phyloP scores from a whole-genome alignment of 2,888 invertebrate species.

The Myopa testacea region DNA sequence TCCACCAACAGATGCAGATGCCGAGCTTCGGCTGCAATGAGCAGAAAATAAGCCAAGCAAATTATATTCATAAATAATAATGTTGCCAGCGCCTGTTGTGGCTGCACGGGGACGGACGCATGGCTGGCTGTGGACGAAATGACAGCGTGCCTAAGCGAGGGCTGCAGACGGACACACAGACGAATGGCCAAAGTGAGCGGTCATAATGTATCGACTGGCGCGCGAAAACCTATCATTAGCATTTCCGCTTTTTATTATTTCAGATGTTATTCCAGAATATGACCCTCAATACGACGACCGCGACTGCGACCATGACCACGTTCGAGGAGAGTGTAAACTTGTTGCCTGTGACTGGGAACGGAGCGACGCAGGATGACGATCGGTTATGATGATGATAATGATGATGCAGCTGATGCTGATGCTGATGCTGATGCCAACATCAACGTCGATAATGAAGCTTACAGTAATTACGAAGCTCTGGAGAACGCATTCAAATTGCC shows the following conservation, averaged over 20 bases:
- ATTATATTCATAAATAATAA: conserved; percentile 40
- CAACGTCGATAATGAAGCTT: conserved; percentile 2
- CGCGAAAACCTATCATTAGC: conserved; percentile 66
- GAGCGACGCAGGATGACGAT: neutral
- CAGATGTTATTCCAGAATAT: conserved; percentile 42
- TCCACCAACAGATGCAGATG: conserved; percentile 25
- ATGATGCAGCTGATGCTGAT: neutral
- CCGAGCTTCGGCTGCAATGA: neutral
- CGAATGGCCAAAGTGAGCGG: conserved; percentile 26
- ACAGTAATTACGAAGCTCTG: conserved; percentile 2
- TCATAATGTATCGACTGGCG: conserved; percentile 42
- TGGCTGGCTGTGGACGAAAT: neutral
- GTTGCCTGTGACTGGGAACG: neutral
- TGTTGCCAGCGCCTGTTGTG: neutral
- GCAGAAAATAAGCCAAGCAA: conserved; percentile 33
- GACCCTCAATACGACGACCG: conserved; percentile 22
- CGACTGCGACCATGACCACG: conserved; percentile 1
- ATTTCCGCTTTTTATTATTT: conserved; percentile 69
- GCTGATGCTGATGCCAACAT: neutral
- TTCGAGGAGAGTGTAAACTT: neutral
- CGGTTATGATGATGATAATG: neutral
- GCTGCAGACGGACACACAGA: neutral
- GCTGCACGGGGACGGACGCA: neutral
- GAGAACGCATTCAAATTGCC: conserved; percentile 25
- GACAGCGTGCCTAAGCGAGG: neutral